phyloP scores from a whole-genome alignment of 2,888 invertebrate species.

The Temnothorax unifasciatus region DNA sequence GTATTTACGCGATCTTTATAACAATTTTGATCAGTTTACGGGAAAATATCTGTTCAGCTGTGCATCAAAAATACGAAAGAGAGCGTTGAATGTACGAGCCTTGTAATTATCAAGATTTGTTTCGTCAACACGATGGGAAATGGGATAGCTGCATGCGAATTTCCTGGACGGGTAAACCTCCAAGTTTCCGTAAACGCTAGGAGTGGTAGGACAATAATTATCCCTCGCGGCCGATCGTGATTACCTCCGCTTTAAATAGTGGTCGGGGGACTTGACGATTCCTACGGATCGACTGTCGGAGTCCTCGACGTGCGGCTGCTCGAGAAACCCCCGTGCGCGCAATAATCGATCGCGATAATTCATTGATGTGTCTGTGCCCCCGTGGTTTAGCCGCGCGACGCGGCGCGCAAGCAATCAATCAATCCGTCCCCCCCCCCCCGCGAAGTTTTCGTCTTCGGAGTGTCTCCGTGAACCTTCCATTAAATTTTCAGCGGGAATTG shows the following conservation, averaged over 20 bases:
- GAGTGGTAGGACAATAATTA: neutral
- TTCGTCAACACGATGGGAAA: neutral
- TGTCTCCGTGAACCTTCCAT: slow-evolving; percentile 70
- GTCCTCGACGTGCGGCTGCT: neutral
- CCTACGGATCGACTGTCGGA: neutral
- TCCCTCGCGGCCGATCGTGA: neutral
- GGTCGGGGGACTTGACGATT: neutral
- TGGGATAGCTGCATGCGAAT: neutral
- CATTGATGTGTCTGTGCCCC: slow-evolving; percentile 66
- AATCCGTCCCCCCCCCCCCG: slow-evolving; percentile 57
- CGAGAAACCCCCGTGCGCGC: neutral
- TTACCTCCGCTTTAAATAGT: neutral
- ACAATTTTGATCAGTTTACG: slow-evolving; percentile 6
- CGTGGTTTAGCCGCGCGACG: slow-evolving; percentile 66
- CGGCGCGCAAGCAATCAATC: slow-evolving; percentile 62
- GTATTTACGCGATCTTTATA: neutral
- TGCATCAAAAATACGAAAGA: neutral
- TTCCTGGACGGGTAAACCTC: neutral
- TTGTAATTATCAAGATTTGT: neutral
- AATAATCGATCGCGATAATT: slow-evolving; percentile 59
- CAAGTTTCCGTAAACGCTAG: neutral
- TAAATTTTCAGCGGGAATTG: slow-evolving; percentile 78
- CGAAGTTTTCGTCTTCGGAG: slow-evolving; percentile 44
- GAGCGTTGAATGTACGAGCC: neutral
- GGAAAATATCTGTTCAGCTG: neutral